Conservation (phyloP, 2,888 invertebrate genomes). For the Scrobipalpa costella region DNA sequence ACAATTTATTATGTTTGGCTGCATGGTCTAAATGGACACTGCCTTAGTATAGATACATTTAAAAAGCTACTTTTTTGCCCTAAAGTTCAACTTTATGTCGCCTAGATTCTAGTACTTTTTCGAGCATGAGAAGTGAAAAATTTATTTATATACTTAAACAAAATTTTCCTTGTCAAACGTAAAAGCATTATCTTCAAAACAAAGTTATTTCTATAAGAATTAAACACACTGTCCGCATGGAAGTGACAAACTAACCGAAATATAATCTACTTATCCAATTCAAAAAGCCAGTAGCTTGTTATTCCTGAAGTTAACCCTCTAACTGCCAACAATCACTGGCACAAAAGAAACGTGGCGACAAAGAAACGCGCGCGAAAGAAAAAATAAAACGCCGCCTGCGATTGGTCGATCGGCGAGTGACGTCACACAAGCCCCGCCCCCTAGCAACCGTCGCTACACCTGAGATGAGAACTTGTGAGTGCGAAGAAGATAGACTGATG, state of each 20-base stretch:
- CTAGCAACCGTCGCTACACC: conserved; percentile 76
- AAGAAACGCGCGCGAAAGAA: conserved; percentile 60
- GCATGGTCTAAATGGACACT: no score
- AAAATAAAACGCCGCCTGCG: conserved; percentile 55
- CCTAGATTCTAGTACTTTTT: no score
- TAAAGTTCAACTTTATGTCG: no score
- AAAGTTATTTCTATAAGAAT: neutral
- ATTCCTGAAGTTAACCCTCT: conserved; percentile 56
- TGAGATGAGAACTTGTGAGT: conserved; percentile 73
- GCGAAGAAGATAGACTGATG: conserved; percentile 64
- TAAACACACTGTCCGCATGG: neutral
- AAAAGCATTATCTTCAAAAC: neutral
- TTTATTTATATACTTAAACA: no score
- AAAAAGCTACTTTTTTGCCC: no score
- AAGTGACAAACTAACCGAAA: conserved; percentile 25
- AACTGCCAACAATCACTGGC: conserved; percentile 55
- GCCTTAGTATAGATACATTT: no score
- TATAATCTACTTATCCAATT: conserved; percentile 28
- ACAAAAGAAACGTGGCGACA: conserved; percentile 68
- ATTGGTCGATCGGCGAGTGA: conserved; percentile 68
- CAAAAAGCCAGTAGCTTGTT: conserved; percentile 51
- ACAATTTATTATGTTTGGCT: no score
- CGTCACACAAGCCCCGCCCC: conserved; percentile 75
- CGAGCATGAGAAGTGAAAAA: no score
- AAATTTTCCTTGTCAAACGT: neutral